phyloP scores from a whole-genome alignment of 1,140 invertebrate genomes.

The Heterodera schachtii region DNA sequence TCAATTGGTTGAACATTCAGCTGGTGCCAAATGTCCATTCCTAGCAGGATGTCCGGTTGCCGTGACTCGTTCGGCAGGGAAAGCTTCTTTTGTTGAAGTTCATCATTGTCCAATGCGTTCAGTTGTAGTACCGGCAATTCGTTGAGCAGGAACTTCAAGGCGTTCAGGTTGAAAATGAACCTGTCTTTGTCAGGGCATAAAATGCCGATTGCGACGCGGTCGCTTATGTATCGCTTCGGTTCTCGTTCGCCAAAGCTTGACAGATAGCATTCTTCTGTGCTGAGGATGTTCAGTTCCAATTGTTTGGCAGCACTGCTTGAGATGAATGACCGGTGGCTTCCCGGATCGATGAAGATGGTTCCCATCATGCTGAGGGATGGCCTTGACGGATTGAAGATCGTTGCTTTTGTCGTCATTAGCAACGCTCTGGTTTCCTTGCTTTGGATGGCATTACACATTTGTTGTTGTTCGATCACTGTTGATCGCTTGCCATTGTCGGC shows the following conservation, averaged over 20 bases:
- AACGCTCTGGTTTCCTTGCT: background rate
- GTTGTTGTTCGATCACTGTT: too few species aligned
- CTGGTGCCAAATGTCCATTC: constrained; percentile 1
- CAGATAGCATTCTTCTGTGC: background rate
- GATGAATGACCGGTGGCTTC: background rate
- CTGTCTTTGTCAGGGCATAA: background rate
- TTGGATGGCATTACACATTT: too few species aligned
- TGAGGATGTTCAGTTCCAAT: background rate
- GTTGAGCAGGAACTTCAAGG: background rate
- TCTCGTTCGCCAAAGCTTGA: background rate
- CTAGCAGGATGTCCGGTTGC: background rate
- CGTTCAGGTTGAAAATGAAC: background rate
- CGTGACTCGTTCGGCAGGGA: background rate
- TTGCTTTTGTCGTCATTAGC: constrained; percentile 3
- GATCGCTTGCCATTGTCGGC: too few species aligned
- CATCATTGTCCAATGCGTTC: background rate
- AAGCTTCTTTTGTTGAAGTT: background rate
- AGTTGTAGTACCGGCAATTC: background rate
- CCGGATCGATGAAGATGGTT: background rate
- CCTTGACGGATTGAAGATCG: background rate
- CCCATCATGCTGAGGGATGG: background rate
- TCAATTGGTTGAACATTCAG: background rate
- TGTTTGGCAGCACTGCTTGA: background rate
- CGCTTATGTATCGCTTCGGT: constrained; percentile 12
- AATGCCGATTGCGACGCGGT: background rate